A percentile compares a stretch with the other conserved stretches of the same genome.
Evolutionary conservation across 2,888 invertebrate genomes (phyloP).

Genomic region (Oscheius myriophilus): DNA sequence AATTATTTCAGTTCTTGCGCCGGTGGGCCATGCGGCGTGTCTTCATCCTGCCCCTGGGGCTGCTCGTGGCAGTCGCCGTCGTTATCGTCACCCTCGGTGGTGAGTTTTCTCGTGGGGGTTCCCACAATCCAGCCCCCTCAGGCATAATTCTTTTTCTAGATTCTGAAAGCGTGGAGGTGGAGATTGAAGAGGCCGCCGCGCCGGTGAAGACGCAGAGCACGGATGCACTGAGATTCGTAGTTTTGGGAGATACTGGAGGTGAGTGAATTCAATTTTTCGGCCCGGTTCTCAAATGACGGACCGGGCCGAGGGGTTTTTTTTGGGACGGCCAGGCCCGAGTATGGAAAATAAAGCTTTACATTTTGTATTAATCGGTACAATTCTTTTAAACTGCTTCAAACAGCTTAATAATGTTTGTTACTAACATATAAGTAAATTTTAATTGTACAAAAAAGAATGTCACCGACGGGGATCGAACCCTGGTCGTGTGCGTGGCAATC

Average conservation of each 20-base stretch:
- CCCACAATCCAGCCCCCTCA: neutral
- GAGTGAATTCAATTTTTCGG: too few relatives aligned
- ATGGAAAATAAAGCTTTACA: too few relatives aligned
- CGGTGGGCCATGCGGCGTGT: constrained; percentile 7
- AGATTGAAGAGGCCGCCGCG: neutral
- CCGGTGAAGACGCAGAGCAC: neutral
- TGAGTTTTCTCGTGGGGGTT: constrained; percentile 3
- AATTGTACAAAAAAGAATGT: too few relatives aligned
- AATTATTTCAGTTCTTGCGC: constrained; percentile 10
- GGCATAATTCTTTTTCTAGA: constrained; percentile 2
- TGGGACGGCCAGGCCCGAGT: too few relatives aligned
- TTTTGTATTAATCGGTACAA: too few relatives aligned
- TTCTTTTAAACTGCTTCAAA: too few relatives aligned
- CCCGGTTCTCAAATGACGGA: too few relatives aligned
- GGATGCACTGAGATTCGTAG: constrained; percentile 34
- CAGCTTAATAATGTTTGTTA: too few relatives aligned
- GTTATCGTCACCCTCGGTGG: constrained; percentile 8
- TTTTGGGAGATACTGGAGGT: constrained; percentile 66
- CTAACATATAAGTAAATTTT: too few relatives aligned
- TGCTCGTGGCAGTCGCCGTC: constrained; percentile 2
- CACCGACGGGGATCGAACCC: too few relatives aligned
- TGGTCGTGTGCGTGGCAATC: too few relatives aligned
- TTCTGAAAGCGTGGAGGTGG: neutral
- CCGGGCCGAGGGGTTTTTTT: too few relatives aligned
- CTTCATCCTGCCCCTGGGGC: constrained; percentile 6